Percentiles rank a stretch among this genome's conserved stretches.
phyloP scores from a whole-genome alignment of 2,113 vertebrate species.

The Coptodon rendalli region DNA sequence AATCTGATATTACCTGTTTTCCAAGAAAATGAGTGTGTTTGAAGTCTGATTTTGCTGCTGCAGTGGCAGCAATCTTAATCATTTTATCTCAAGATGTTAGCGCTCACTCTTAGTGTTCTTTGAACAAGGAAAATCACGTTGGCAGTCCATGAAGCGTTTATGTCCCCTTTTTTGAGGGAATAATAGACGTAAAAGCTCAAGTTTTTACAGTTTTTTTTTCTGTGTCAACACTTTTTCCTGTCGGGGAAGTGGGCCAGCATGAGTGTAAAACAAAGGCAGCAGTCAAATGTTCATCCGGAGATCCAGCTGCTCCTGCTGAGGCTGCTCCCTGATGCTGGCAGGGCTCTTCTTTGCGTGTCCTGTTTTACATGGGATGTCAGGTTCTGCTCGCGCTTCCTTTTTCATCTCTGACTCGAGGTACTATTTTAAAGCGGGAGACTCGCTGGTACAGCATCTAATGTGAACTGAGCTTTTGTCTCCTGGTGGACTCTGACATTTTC shows the following conservation, averaged over 20 bases:
- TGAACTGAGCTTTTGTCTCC: background rate
- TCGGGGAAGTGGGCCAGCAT: background rate
- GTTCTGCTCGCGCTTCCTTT: background rate
- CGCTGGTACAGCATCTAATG: background rate
- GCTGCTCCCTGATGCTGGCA: background rate
- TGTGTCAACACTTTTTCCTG: background rate
- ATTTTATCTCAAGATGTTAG: background rate
- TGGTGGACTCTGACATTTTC: background rate
- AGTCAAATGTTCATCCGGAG: background rate
- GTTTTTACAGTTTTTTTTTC: background rate
- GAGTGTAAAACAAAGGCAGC: background rate
- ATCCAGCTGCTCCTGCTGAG: background rate
- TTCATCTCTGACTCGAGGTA: background rate
- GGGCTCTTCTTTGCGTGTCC: background rate
- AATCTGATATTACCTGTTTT: background rate
- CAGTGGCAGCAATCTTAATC: background rate
- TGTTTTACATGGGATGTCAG: background rate
- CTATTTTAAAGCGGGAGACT: background rate
- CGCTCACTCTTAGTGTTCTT: background rate
- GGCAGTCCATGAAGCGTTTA: background rate
- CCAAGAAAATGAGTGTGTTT: background rate
- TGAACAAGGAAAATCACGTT: background rate
- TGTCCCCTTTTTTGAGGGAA: background rate
- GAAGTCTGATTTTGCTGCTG: background rate
- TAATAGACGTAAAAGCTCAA: background rate